Conservation (phyloP, 2,888 invertebrate genomes). For the Onthophagus sagittarius region DNA sequence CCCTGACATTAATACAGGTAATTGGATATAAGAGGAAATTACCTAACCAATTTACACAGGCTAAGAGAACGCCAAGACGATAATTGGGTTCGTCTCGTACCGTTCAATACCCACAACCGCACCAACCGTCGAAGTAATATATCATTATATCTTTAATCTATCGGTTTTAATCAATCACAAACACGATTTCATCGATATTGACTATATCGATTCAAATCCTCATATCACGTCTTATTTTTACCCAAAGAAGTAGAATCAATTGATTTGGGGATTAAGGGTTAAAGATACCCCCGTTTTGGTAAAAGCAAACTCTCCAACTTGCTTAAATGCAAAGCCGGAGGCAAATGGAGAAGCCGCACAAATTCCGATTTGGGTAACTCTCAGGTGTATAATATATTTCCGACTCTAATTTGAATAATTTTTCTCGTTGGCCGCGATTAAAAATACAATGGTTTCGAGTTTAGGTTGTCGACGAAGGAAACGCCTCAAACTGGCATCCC, state of each 20-base stretch:
- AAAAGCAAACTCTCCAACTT: not conserved
- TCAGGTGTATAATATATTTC: not conserved
- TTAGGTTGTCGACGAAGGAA: not conserved
- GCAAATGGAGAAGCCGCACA: not conserved
- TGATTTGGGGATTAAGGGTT: not conserved
- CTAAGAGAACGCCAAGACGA: not conserved
- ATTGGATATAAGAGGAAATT: slow-evolving; percentile 16
- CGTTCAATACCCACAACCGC: not conserved
- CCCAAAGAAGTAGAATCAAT: too few relatives aligned
- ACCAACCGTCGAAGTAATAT: not conserved
- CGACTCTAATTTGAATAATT: not conserved
- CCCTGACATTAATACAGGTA: slow-evolving; percentile 16
- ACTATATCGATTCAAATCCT: too few relatives aligned
- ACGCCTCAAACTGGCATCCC: not conserved
- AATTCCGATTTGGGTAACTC: not conserved
- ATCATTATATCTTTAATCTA: not conserved
- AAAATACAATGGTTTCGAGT: not conserved
- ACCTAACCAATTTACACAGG: slow-evolving; percentile 15
- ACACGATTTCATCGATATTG: too few relatives aligned
- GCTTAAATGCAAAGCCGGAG: not conserved
- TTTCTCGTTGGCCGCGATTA: not conserved
- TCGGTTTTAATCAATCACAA: not conserved
- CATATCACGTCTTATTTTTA: too few relatives aligned
- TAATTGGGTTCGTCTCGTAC: not conserved
- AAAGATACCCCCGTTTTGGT: not conserved